Evolutionary conservation across 2,797 vertebrate genomes (phyloP), one percentile per base, ranked within the genome.

Genomic region (Dipus sagitta): DNA sequence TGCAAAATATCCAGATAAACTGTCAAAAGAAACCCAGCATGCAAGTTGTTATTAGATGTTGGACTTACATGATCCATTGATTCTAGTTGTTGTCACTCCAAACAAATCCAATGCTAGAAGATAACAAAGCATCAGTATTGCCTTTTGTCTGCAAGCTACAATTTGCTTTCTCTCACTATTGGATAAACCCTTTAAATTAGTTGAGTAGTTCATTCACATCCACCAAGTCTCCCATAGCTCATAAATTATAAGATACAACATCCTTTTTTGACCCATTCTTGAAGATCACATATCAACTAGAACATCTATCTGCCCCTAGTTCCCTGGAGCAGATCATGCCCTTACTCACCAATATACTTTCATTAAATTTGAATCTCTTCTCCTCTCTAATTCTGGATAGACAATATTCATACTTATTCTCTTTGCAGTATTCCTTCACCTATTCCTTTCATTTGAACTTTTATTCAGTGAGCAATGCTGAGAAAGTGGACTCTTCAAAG

Each of bases 381-480:
- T 88, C 18, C 42, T 86, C 72, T 74, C 28, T 68, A 80, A 34
- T 80, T 92, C 17, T n/a, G 26, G 23, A 67, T 65, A 86, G 3
- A 72, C 24, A 70, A 38, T 90, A 60, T 9, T 52, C 13, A 93
- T 38, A 54, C 10, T 64, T 76, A 17, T 38, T 71, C 23, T 80
- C 71, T 72, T 82, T 84, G 18, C 84, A 92, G 70, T 2, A 62
- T 21, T 12, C 86, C 79, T 78, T 14, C 30, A 76, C 3, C 24
- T 71, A 1, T 76, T 86, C 67, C 23, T 93, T 89, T 76, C 71
- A 80, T 70, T 91, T 78, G 47, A 70, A 81, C 24, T 34, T 75
- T 38, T 30, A 26, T 38, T 80, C 47, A 76, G 0, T n/a, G 32
- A 90, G 26, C 1, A 60, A 87, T 20, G 87, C 17, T 71, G 58